Conservation (phyloP, 2,113 vertebrate genomes). For the Ceyx cyanopectus region DNA sequence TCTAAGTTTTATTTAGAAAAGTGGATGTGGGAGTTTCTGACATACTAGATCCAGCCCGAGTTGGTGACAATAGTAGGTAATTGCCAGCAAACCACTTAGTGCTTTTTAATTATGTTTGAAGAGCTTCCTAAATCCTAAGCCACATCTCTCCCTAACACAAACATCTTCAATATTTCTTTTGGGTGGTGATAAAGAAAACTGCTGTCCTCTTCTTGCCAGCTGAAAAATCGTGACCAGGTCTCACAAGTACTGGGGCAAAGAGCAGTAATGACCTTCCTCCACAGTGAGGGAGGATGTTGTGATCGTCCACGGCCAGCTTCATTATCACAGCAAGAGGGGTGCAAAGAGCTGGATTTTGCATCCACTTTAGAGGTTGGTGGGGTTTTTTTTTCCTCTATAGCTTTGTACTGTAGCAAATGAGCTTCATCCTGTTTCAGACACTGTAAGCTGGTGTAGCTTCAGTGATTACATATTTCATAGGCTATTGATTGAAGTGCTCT, state of each 20-base stretch:
- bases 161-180: slow-evolving; percentile 36
- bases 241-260: neutral
- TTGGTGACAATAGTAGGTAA: slow-evolving; percentile 9
- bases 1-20: slow-evolving; percentile 39
- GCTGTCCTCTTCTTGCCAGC: neutral
- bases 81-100: slow-evolving; percentile 45
- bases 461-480: slow-evolving; percentile 18
- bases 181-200: neutral
- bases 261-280: neutral
- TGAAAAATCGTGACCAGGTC: neutral
- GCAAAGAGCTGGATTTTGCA: neutral
- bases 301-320: neutral
- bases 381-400: neutral
- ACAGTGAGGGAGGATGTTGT: neutral
- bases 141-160: neutral
- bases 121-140: slow-evolving; percentile 27
- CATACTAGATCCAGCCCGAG: neutral
- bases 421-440: neutral
- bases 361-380: neutral
- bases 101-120: slow-evolving; percentile 27
- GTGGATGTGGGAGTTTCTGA: slow-evolving; percentile 21
- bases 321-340: neutral
- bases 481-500: slow-evolving; percentile 33
- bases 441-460: neutral
- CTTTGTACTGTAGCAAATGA: neutral